Conservation (phyloP, 2,888 invertebrate species). For the Macrophya annulata region DNA sequence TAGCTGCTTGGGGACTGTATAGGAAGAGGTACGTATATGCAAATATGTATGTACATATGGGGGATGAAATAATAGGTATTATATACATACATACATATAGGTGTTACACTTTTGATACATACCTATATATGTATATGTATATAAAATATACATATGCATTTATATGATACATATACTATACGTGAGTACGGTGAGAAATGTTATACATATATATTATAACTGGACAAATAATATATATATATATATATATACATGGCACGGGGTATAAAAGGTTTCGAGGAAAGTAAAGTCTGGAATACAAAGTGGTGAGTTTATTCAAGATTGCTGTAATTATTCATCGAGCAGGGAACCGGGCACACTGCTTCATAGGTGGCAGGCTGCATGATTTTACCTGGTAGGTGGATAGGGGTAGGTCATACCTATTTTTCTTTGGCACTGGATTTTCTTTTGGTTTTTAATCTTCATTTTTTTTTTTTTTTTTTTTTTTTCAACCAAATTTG, state of each 20-base stretch:
- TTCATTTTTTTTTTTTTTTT: background rate
- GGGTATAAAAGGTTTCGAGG: conserved; percentile 36
- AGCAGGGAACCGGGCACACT: background rate
- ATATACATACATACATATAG: background rate
- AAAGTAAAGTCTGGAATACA: conserved; percentile 45
- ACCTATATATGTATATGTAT: background rate
- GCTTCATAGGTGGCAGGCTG: background rate
- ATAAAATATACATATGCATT: too few species aligned
- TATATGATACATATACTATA: background rate
- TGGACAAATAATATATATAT: conserved; percentile 19
- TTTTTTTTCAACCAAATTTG: background rate
- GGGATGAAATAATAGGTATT: conserved; percentile 1
- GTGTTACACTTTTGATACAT: background rate
- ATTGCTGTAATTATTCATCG: conserved; percentile 53
- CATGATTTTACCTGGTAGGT: background rate
- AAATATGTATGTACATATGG: background rate
- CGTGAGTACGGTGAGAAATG: conserved; percentile 5
- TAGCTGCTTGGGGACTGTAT: background rate
- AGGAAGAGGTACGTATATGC: background rate
- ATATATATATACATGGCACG: background rate
- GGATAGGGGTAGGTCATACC: background rate
- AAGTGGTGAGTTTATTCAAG: conserved; percentile 52
- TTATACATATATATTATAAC: background rate
- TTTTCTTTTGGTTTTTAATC: too few species aligned
- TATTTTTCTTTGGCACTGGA: background rate